phyloP scores from a whole-genome alignment of 2,888 invertebrate genomes.

The Hirtodrosophila duncani region DNA sequence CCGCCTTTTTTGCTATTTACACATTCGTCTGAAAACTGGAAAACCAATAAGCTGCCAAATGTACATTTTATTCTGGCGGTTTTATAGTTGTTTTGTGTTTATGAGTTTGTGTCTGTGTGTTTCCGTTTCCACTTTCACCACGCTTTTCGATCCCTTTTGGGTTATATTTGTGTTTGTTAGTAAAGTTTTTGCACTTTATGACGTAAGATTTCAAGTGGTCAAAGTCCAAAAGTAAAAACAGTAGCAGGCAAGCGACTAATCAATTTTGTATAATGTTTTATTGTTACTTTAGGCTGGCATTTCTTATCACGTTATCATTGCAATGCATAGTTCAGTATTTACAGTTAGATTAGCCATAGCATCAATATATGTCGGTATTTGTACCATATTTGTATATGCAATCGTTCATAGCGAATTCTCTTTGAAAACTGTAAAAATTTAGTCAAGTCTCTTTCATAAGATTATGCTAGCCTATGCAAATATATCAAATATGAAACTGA shows the following conservation, averaged over 20 bases:
- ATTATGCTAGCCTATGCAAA: constrained; percentile 49
- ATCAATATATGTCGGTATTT: background rate
- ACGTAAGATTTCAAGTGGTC: constrained; percentile 1
- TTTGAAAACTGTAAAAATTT: constrained; percentile 48
- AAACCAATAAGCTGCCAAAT: constrained; percentile 17
- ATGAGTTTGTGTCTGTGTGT: constrained; percentile 22
- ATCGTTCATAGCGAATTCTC: background rate
- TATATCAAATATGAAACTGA: too few relatives aligned
- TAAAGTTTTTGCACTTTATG: constrained; percentile 41
- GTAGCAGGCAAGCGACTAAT: too few relatives aligned
- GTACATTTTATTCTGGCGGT: constrained; percentile 21
- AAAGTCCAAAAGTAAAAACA: too few relatives aligned
- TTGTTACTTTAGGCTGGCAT: background rate
- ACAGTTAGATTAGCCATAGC: constrained; percentile 43
- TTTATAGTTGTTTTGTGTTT: constrained; percentile 36
- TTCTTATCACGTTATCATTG: constrained; percentile 54
- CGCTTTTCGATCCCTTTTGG: background rate
- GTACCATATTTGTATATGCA: background rate
- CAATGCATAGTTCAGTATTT: constrained; percentile 48
- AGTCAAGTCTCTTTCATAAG: too few relatives aligned
- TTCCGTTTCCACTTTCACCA: constrained; percentile 16
- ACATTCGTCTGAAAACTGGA: constrained; percentile 22
- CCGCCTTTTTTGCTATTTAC: too few relatives aligned
- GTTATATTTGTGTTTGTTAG: constrained; percentile 24
- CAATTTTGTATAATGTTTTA: constrained; percentile 9